Conservation (phyloP, 2,113 vertebrate genomes). For the Dissostichus mawsoni region DNA sequence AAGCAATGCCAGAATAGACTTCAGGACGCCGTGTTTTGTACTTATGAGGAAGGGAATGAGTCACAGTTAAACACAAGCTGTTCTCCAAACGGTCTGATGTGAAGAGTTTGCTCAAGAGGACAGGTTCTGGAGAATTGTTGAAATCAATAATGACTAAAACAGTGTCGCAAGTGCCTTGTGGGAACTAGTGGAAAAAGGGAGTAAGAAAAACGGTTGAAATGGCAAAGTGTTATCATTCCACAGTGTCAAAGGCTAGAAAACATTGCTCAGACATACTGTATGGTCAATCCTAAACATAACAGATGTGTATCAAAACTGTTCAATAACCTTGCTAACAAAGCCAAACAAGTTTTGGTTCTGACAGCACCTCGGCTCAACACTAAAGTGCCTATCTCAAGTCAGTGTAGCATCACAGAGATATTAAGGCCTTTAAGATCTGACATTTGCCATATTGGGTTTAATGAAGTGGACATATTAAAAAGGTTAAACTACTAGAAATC, state of each 20-base stretch:
- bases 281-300: no score
- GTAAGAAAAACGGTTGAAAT: neutral
- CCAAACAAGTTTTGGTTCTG: no score
- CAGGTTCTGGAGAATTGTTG: neutral
- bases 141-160: slow-evolving; percentile 42
- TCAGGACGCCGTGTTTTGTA: slow-evolving; percentile 55
- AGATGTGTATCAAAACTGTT: no score
- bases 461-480: slow-evolving; percentile 36
- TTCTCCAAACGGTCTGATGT: slow-evolving; percentile 59
- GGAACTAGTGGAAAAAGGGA: neutral
- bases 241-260: no score
- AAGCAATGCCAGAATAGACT: slow-evolving; percentile 49
- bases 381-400: no score
- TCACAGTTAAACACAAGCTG: slow-evolving; percentile 71
- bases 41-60: slow-evolving; percentile 68
- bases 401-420: no score
- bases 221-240: no score
- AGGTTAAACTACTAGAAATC: slow-evolving; percentile 49
- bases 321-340: no score
- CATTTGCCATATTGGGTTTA: slow-evolving; percentile 13
- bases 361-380: no score
- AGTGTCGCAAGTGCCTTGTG: neutral
- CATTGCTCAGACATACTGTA: no score
- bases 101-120: slow-evolving; percentile 38
- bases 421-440: neutral